phyloP scores from a whole-genome alignment of 2,888 invertebrate genomes.

The Drosophila dives region DNA sequence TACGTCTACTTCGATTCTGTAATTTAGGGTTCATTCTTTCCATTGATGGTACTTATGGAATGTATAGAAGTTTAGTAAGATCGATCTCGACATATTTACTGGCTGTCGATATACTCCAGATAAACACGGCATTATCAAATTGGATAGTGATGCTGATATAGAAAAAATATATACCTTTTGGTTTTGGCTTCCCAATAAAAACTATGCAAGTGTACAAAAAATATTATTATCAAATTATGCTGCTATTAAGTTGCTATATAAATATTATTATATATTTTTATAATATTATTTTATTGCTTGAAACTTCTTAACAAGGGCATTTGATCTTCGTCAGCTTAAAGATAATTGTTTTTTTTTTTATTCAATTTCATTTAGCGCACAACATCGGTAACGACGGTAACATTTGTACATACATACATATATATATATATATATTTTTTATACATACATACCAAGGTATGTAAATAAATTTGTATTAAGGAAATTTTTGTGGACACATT shows the following conservation, averaged over 20 bases:
- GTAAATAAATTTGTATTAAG: conserved; percentile 42
- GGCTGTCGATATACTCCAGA: background rate
- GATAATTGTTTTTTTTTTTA: background rate
- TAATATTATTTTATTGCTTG: background rate
- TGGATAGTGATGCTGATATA: background rate
- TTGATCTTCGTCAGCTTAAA: background rate
- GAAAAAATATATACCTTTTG: background rate
- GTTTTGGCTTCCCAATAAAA: background rate
- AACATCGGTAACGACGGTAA: conserved; percentile 5
- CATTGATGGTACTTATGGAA: background rate
- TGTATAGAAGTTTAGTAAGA: background rate
- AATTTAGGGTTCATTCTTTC: background rate
- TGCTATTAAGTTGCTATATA: background rate
- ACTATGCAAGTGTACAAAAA: background rate
- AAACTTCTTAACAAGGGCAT: background rate
- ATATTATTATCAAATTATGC: background rate
- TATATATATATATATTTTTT: background rate
- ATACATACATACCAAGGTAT: conserved; percentile 17
- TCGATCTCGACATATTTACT: background rate
- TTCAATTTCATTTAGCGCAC: background rate
- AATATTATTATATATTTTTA: too few relatives aligned
- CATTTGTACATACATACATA: conserved; percentile 3
- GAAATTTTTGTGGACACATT: conserved; percentile 46
- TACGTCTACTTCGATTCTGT: background rate
- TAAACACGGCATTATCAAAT: background rate